Evolutionary conservation across 2,888 invertebrate species (phyloP), one percentile per base, ranked within the genome.

Genomic region (Cremastinae sp.): DNA sequence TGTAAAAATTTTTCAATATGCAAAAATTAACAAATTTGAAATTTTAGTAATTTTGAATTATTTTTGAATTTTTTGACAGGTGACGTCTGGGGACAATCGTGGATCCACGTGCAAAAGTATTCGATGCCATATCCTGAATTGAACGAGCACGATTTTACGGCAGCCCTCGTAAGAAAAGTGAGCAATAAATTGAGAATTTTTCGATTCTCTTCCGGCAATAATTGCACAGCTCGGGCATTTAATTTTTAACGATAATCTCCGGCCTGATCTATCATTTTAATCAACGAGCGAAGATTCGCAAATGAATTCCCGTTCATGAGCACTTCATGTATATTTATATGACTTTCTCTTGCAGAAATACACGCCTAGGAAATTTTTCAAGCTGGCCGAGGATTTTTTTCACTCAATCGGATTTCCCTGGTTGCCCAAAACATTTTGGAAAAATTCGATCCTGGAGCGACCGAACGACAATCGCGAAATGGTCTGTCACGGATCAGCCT

Each of bases 41-140:
- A n/a, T n/a, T n/a, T n/a, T n/a, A n/a, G n/a, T n/a, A n/a, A n/a
- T n/a, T n/a, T n/a, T n/a, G n/a, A n/a, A n/a, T n/a, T n/a, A n/a
- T n/a, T n/a, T n/a, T n/a, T n/a, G n/a, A n/a, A 28, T 28, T 28
- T 28, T 28, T 28, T n/a, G n/a, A 20, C 80, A 90, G 95, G 95
- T 16, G 94, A 96, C 85, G 94, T 96, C 94, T 96, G 96, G 96
- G 94, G 94, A 0, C 96, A 96, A 87, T 91, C 92, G 0, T 96
- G 96, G 96, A 91, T 90, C 74, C 92, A 93, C 78, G 90, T 94
- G 1, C 92, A 92, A 61, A 91, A 93, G 2, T 91, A 94, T 81
- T 93, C 95, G 1, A 92, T 93, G 0, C 96, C 97, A 0, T 94
- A 93, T 86, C 93, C 94, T 0, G 92, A 93, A 62, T 93, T 93